Evolutionary conservation across 2,797 vertebrate species (phyloP), one percentile per base, ranked within the genome.

Genomic region (Acestrorhynchus altus): DNA sequence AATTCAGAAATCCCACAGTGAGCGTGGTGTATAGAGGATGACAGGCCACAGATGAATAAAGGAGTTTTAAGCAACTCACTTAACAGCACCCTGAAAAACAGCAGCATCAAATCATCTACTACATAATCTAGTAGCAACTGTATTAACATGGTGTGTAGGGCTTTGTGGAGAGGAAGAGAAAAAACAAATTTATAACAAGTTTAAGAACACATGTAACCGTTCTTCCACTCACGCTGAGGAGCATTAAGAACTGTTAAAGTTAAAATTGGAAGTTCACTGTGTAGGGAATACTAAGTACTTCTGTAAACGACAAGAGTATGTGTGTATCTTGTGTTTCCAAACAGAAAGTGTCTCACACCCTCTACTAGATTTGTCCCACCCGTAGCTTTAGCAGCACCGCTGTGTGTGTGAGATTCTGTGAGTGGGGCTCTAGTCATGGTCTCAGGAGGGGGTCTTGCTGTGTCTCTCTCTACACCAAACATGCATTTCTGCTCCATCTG

Each of bases 351-450:
- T 26, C n/a, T 57, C 46, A 40, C 26, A 15, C 46, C 40, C 39
- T 57, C 20, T 11, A 49, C 28, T 39, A 40, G n/a, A 72, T 40
- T 49, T 49, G 20, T 47, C 40, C 11, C 69, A 28, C 16, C 15
- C 11, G 15, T 12, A 56, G 59, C 4, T 22, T 39, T 26, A 63
- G 59, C 76, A 44, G 67, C 39, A 77, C 59, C 4, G 28, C 51
- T 72, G 22, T 64, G 59, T 66, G 35, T 71, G 51, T 65, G 28
- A n/a, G n/a, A 78, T 72, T 72, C n/a, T 28, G 63, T 49, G 8
- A 57, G 44, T 16, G 9, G 5, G 44, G 28, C 15, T 59, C 51
- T 8, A 71, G 61, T 66, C 61, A 72, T 39, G 39, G 44, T 57
- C 39, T 52, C 57, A 15, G 22, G 4, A 70, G 10, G 44, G 31